Evolutionary conservation across 2,888 invertebrate genomes (phyloP).

Genomic region (Xylota sylvarum): DNA sequence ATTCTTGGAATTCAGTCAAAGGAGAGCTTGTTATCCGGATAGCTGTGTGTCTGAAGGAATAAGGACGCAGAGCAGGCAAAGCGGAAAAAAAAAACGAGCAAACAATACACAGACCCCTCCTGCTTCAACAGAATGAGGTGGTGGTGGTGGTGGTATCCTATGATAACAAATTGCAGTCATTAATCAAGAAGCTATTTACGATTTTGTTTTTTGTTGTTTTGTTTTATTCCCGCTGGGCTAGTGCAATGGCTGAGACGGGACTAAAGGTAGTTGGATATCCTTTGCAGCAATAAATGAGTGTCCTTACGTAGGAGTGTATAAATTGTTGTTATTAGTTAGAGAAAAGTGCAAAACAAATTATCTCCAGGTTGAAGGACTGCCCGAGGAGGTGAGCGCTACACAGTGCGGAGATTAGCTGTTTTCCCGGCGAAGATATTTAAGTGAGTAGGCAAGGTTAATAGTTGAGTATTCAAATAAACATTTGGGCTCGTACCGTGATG

Average conservation of each 20-base stretch:
- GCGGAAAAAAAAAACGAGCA: slow-evolving; percentile 1
- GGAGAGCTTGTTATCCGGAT: slow-evolving; percentile 56
- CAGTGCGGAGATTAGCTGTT: background rate
- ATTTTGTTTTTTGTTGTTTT: slow-evolving; percentile 33
- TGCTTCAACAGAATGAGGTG: background rate
- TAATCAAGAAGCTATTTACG: slow-evolving; percentile 76
- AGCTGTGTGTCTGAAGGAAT: slow-evolving; percentile 24
- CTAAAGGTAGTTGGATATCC: slow-evolving; percentile 47
- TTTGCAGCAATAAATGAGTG: slow-evolving; percentile 56
- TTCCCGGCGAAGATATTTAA: background rate
- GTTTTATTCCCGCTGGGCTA: background rate
- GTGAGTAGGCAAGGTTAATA: background rate
- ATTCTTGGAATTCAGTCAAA: slow-evolving; percentile 42
- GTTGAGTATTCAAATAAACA: background rate
- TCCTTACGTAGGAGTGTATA: slow-evolving; percentile 59
- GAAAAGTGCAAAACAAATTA: slow-evolving; percentile 62
- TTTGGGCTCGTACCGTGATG: background rate
- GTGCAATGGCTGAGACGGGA: slow-evolving; percentile 20
- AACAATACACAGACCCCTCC: slow-evolving; percentile 13
- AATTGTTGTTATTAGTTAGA: slow-evolving; percentile 68
- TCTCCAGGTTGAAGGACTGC: slow-evolving; percentile 40
- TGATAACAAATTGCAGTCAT: slow-evolving; percentile 75
- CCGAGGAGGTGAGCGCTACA: background rate
- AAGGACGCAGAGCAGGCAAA: background rate
- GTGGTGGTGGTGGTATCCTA: slow-evolving; percentile 49